Conservation (phyloP, 2,888 invertebrate species). For the Melangyna quadrimaculata region DNA sequence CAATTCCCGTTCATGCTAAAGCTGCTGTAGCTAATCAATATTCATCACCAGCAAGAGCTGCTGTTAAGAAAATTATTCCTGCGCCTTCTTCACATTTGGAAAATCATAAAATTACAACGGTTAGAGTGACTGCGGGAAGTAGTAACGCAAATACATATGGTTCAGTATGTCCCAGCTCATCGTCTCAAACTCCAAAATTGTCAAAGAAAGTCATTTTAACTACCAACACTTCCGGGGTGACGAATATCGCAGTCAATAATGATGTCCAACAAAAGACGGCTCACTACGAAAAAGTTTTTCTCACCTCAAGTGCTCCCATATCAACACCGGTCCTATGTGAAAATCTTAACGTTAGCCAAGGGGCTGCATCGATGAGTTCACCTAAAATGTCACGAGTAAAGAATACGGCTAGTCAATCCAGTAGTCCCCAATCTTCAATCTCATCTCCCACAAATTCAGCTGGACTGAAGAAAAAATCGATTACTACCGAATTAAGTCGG, state of each 20-base stretch:
- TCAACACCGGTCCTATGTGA: constrained; percentile 18
- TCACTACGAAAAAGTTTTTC: constrained; percentile 80
- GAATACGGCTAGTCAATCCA: constrained; percentile 60
- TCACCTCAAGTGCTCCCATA: constrained; percentile 77
- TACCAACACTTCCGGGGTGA: constrained; percentile 79
- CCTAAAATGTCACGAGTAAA: constrained; percentile 58
- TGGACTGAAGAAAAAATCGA: constrained; percentile 51
- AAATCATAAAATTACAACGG: constrained; percentile 77
- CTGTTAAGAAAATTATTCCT: constrained; percentile 65
- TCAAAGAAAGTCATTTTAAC: constrained; percentile 79
- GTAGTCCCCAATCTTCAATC: constrained; percentile 40
- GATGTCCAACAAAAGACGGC: constrained; percentile 65
- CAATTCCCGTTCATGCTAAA: constrained; percentile 77
- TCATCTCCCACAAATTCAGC: constrained; percentile 52
- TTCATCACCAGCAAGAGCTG: constrained; percentile 76
- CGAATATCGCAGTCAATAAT: constrained; percentile 79
- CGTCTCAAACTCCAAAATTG: constrained; percentile 76
- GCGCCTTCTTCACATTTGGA: constrained; percentile 71
- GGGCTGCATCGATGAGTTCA: constrained; percentile 22
- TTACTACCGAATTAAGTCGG: constrained; percentile 32
- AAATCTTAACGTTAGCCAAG: constrained; percentile 28
- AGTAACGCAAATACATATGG: constrained; percentile 63
- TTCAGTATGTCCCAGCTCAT: constrained; percentile 62
- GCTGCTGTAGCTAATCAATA: constrained; percentile 75
- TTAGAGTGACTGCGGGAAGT: constrained; percentile 76